Percentiles rank a stretch among this genome's conserved stretches.
These are phyloP conservation scores for Hipparchia semele DNA, from an alignment of 2,888 invertebrate species.

Conservation along the genomic window DNA sequence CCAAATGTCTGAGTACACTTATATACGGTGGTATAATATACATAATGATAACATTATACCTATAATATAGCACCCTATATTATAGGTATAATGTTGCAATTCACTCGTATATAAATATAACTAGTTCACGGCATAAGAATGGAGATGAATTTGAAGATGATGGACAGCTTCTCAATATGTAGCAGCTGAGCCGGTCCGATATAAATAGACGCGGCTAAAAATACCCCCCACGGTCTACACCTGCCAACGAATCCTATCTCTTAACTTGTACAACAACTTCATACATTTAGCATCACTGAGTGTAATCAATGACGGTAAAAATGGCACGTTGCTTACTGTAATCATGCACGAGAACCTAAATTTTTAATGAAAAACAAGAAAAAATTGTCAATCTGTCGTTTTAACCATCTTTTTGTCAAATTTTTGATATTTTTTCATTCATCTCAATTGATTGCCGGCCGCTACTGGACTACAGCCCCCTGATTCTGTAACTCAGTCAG, in stretches of 20 bases:
- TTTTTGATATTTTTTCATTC: too few relatives aligned
- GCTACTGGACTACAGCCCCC: neutral
- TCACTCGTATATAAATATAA: constrained; percentile 34
- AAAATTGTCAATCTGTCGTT: too few relatives aligned
- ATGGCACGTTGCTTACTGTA: too few relatives aligned
- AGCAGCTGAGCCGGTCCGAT: constrained; percentile 66
- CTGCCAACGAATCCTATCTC: constrained; percentile 48
- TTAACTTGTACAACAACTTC: constrained; percentile 26
- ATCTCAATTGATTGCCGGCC: too few relatives aligned
- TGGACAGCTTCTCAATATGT: constrained; percentile 61
- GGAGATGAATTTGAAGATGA: constrained; percentile 55
- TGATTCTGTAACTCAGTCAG: too few relatives aligned
- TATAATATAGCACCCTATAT: too few relatives aligned
- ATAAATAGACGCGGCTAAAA: constrained; percentile 77
- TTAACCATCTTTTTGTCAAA: too few relatives aligned
- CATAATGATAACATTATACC: too few relatives aligned
- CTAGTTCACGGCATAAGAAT: constrained; percentile 42
- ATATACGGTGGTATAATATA: too few relatives aligned
- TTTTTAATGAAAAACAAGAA: too few relatives aligned
- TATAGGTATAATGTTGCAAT: constrained; percentile 22
- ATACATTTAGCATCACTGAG: constrained; percentile 4
- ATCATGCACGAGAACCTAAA: too few relatives aligned
- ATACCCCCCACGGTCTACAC: constrained; percentile 74
- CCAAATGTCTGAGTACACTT: too few relatives aligned
- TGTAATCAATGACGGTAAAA: neutral